Conservation (phyloP, 35 echinoderm and acorn worm species). For the Nesometra sesokonis region DNA sequence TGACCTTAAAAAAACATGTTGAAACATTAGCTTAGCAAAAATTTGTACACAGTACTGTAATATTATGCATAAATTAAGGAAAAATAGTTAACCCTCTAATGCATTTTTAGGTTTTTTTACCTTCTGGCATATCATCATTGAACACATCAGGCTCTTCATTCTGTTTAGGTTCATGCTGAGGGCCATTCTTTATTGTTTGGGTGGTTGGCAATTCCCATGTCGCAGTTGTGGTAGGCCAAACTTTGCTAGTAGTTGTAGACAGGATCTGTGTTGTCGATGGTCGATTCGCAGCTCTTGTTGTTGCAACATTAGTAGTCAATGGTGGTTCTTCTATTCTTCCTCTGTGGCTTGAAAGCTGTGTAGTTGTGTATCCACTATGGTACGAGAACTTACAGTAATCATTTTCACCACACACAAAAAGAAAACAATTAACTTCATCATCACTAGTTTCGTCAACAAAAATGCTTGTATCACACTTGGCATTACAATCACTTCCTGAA, state of each 20-base stretch:
- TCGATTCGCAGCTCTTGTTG: neutral
- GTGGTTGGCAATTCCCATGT: neutral
- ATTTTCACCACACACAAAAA: neutral
- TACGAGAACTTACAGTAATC: neutral
- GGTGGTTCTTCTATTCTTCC: neutral
- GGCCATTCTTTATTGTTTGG: neutral
- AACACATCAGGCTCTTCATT: too few relatives aligned
- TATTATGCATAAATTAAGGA: too few relatives aligned
- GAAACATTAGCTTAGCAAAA: too few relatives aligned
- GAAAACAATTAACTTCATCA: neutral
- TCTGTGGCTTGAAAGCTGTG: neutral
- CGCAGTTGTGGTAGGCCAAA: neutral
- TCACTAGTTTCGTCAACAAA: neutral
- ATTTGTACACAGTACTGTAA: too few relatives aligned
- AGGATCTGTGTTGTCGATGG: neutral
- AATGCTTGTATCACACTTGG: neutral
- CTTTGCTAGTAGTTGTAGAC: neutral
- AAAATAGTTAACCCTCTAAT: too few relatives aligned
- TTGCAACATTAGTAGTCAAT: neutral
- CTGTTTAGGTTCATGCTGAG: too few relatives aligned
- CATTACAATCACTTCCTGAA: neutral
- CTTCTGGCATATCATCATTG: too few relatives aligned
- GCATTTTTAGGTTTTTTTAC: too few relatives aligned
- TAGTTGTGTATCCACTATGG: neutral
- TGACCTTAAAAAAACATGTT: too few relatives aligned